Conservation (phyloP, 64 coral and sea anemone species). For the Stichodactyla mertensii region DNA sequence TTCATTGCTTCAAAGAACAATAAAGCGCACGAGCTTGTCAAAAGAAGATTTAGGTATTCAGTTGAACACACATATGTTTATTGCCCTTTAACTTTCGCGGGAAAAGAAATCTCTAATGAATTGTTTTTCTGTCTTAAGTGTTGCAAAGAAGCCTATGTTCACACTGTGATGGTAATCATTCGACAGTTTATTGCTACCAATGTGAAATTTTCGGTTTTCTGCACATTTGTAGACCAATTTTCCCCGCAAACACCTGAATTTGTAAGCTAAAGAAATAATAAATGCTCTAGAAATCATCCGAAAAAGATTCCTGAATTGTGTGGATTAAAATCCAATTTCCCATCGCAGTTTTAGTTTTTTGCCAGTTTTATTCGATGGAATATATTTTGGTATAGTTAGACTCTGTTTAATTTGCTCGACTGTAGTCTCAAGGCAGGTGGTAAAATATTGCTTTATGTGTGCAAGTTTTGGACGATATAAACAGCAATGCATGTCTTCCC, state of each 20-base stretch:
- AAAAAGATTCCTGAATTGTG: too few relatives aligned
- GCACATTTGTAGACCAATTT: neutral
- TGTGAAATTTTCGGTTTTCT: neutral
- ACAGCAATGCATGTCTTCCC: too few relatives aligned
- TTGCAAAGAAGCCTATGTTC: neutral
- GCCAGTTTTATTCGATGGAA: neutral
- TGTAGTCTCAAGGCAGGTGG: neutral
- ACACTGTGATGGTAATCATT: neutral
- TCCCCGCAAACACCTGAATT: neutral
- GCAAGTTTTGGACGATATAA: neutral
- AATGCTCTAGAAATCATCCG: too few relatives aligned
- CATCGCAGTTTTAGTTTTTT: neutral
- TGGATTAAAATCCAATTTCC: too few relatives aligned
- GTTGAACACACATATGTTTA: neutral
- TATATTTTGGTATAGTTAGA: neutral
- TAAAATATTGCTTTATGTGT: neutral
- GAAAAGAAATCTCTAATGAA: neutral
- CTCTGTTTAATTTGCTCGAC: neutral
- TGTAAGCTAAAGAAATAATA: neutral
- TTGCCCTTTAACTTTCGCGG: conserved; percentile 7
- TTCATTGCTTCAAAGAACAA: neutral
- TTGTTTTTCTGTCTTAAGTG: neutral
- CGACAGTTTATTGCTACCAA: neutral
- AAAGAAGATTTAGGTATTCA: neutral
- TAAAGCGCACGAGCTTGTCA: neutral